These are phyloP conservation scores for Pardosa pseudoannulata DNA, from an alignment of 2,888 invertebrate genomes.

Conservation along the genomic window DNA sequence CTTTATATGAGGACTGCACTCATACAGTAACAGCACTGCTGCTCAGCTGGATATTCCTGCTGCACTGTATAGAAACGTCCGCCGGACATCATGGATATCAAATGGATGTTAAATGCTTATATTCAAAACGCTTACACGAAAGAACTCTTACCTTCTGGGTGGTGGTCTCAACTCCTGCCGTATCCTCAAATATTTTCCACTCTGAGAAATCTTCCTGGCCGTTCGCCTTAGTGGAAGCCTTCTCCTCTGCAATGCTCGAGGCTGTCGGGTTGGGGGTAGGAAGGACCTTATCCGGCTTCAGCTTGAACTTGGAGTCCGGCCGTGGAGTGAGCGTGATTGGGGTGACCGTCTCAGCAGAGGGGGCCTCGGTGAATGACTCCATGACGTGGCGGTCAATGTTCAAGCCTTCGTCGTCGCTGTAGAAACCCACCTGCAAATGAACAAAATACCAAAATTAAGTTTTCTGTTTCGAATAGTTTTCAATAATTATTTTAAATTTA, in stretches of 20 bases:
- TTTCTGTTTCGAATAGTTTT: too few relatives aligned
- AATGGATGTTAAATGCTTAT: too few relatives aligned
- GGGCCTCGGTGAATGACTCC: not conserved
- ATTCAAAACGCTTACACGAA: too few relatives aligned
- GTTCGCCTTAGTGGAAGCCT: not conserved
- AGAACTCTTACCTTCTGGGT: not conserved
- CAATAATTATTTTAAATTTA: too few relatives aligned
- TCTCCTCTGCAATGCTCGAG: not conserved
- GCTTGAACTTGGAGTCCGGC: not conserved
- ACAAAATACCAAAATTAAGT: too few relatives aligned
- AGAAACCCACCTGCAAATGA: constrained; percentile 67
- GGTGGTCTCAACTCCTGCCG: not conserved
- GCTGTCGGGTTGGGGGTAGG: not conserved
- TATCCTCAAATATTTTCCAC: constrained; percentile 53
- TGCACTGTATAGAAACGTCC: too few relatives aligned
- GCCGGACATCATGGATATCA: too few relatives aligned
- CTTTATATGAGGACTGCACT: too few relatives aligned
- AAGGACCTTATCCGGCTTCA: not conserved
- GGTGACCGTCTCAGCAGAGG: not conserved
- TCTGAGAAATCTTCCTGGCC: not conserved
- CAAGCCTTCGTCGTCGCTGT: constrained; percentile 70
- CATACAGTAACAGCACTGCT: too few relatives aligned
- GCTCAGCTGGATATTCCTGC: too few relatives aligned
- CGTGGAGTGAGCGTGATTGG: not conserved
- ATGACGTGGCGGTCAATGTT: constrained; percentile 47